These are phyloP conservation scores for Caenorhabditis drosophilae DNA, from an alignment of 2,888 invertebrate genomes.

Conservation along the genomic window DNA sequence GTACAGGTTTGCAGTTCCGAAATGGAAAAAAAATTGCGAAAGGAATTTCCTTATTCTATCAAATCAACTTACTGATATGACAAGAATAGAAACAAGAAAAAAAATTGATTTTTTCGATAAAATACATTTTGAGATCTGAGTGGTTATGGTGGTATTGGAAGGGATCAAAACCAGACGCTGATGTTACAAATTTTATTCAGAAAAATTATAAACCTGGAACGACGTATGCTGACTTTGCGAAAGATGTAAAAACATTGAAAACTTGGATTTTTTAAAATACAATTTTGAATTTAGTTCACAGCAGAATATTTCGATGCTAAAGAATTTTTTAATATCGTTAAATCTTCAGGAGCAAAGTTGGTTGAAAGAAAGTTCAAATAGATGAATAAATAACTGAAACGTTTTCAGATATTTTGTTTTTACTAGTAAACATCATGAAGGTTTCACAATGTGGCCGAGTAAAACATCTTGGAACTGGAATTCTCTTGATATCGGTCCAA, in stretches of 20 bases:
- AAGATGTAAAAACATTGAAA: conserved; percentile 42
- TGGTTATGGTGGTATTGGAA: conserved; percentile 76
- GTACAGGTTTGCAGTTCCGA: conserved; percentile 30
- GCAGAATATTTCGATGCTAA: conserved; percentile 86
- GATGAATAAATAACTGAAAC: too few relatives aligned
- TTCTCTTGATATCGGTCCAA: conserved; percentile 71
- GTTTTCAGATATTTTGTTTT: conserved; percentile 74
- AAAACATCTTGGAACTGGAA: conserved; percentile 73
- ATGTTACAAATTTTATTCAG: conserved; percentile 77
- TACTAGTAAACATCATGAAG: conserved; percentile 73
- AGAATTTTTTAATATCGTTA: conserved; percentile 84
- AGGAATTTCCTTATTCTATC: conserved; percentile 2
- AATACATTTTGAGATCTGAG: conserved; percentile 74
- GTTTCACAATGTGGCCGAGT: conserved; percentile 72
- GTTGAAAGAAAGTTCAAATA: too few relatives aligned
- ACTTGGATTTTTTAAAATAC: neutral
- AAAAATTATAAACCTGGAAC: conserved; percentile 83
- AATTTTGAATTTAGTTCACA: conserved; percentile 75
- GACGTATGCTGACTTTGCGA: conserved; percentile 88
- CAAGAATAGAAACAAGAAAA: conserved; percentile 1
- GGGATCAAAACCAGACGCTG: conserved; percentile 50
- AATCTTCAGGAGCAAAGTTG: conserved; percentile 87
- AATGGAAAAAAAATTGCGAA: too few relatives aligned
- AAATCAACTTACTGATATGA: neutral
- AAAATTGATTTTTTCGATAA: neutral